phyloP scores from a whole-genome alignment of 2,888 invertebrate species.

The Julus scandinavius region DNA sequence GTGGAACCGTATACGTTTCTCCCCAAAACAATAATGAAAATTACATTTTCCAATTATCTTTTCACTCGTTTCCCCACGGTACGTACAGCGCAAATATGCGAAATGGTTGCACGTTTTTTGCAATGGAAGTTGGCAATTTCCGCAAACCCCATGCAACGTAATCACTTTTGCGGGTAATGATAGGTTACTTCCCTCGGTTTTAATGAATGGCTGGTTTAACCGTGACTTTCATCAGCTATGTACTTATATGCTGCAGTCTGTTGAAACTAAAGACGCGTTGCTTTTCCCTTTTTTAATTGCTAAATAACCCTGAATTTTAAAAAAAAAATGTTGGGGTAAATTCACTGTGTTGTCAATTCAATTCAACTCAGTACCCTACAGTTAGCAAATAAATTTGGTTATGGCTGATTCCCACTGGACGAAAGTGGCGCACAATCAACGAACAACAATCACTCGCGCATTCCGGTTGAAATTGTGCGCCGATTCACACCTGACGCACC shows the following conservation, averaged over 20 bases:
- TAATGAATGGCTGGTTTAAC: not conserved
- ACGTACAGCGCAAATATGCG: not conserved
- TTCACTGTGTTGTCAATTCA: no score
- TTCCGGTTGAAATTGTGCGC: no score
- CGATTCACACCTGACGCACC: no score
- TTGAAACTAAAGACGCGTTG: not conserved
- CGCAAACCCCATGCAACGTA: constrained; percentile 2
- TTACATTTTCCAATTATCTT: not conserved
- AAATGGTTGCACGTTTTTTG: not conserved
- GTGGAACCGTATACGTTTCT: no score
- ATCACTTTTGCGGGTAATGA: not conserved
- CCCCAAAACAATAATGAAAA: not conserved
- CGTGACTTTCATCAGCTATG: not conserved
- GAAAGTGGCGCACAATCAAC: no score
- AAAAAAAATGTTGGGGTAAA: no score
- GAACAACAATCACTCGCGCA: no score
- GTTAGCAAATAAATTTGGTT: no score
- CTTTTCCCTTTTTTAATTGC: not conserved
- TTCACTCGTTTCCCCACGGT: not conserved
- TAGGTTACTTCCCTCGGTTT: not conserved
- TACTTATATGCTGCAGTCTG: not conserved
- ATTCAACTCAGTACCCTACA: no score
- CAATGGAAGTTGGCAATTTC: not conserved
- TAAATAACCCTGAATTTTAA: no score
- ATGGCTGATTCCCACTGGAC: no score